Conservation (phyloP, 2,888 invertebrate genomes). For the Cephalotes varians region DNA sequence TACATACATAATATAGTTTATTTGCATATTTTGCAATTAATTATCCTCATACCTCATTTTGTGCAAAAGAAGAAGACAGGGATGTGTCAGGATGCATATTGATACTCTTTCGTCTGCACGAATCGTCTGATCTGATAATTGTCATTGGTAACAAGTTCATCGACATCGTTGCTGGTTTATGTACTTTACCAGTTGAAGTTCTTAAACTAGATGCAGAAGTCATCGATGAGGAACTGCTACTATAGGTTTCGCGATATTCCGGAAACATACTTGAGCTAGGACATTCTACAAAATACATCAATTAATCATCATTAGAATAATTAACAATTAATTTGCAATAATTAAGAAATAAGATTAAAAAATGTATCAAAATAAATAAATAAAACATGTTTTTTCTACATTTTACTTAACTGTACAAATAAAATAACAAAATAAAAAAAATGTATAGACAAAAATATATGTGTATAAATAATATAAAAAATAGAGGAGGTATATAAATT, state of each 20-base stretch:
- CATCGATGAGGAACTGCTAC: constrained; percentile 89
- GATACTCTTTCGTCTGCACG: constrained; percentile 77
- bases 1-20: neutral
- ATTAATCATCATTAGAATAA: neutral
- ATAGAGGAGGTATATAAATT: too few relatives aligned
- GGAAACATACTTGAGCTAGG: constrained; percentile 84
- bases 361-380: neutral
- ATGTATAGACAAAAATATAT: too few relatives aligned
- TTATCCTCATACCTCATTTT: constrained; percentile 66
- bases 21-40: neutral
- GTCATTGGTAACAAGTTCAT: constrained; percentile 83
- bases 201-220: constrained; percentile 86
- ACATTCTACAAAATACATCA: constrained; percentile 81
- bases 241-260: constrained; percentile 87
- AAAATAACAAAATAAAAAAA: too few relatives aligned
- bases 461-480: too few relatives aligned
- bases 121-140: constrained; percentile 84
- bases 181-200: constrained; percentile 81
- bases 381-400: too few relatives aligned
- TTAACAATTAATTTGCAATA: neutral
- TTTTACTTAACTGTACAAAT: too few relatives aligned
- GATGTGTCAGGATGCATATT: constrained; percentile 69
- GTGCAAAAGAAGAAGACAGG: constrained; percentile 78
- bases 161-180: constrained; percentile 85
- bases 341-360: neutral